A percentile compares a stretch with the other conserved stretches of the same genome.
phyloP scores from a whole-genome alignment of 2,888 invertebrate species.

The Pyrgus malvae region DNA sequence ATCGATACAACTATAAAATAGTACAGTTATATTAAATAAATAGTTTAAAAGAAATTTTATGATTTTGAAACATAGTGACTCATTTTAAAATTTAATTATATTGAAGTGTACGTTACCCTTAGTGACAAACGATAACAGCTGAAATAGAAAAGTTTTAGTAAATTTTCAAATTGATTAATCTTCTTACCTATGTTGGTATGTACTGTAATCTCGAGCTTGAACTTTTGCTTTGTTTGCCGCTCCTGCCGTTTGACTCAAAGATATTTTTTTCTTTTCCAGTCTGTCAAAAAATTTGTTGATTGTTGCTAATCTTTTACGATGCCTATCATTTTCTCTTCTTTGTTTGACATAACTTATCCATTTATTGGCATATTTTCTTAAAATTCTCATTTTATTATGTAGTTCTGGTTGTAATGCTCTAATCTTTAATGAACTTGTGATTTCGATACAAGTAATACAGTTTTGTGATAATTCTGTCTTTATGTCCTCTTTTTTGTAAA shows the following conservation, averaged over 20 bases:
- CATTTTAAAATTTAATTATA: no score
- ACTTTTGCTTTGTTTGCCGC: constrained; percentile 51
- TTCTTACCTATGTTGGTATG: constrained; percentile 71
- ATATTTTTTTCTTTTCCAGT: constrained; percentile 58
- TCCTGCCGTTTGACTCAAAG: constrained; percentile 42
- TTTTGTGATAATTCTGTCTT: not conserved
- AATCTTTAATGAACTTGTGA: constrained; percentile 49
- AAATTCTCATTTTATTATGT: constrained; percentile 43
- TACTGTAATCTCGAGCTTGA: constrained; percentile 58
- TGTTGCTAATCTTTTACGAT: constrained; percentile 54
- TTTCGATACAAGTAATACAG: constrained; percentile 6
- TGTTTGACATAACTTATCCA: constrained; percentile 56
- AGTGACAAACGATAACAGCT: no score
- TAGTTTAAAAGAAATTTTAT: not conserved
- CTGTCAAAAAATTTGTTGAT: constrained; percentile 66
- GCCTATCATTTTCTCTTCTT: constrained; percentile 47
- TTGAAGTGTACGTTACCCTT: no score
- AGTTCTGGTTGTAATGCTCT: not conserved
- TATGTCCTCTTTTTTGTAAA: not conserved
- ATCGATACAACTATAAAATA: no score
- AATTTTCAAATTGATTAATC: no score
- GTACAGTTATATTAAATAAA: no score
- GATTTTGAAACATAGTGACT: not conserved
- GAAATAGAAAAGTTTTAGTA: no score
- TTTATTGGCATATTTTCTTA: constrained; percentile 56